Percentiles rank a stretch among this genome's conserved stretches.
These are phyloP conservation scores for Myotis myotis DNA, from an alignment of 2,797 vertebrate genomes.

Conservation along the genomic window DNA sequence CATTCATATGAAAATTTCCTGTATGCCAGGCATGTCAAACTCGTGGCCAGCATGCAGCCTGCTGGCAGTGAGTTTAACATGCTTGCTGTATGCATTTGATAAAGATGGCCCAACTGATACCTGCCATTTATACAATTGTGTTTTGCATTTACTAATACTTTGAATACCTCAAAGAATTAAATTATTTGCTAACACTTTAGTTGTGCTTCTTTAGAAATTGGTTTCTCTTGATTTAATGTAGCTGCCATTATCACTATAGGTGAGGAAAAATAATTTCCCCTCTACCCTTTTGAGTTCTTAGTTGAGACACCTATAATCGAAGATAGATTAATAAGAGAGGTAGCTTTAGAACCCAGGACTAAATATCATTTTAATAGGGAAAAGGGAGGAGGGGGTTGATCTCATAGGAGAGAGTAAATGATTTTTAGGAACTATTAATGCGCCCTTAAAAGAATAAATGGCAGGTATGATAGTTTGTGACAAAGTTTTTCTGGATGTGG, in stretches of 20 bases:
- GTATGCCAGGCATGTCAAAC: background rate
- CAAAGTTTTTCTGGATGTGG: background rate
- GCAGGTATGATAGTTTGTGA: background rate
- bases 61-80: too few species aligned
- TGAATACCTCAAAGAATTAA: conserved; percentile 14
- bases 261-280: background rate
- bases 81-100: background rate
- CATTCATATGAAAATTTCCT: background rate
- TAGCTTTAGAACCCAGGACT: background rate
- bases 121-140: background rate
- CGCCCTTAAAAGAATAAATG: background rate
- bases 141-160: conserved; percentile 17
- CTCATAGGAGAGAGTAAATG: background rate
- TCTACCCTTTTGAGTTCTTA: background rate
- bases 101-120: conserved; percentile 10
- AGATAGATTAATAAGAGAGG: background rate
- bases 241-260: background rate
- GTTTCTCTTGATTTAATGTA: background rate
- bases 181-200: background rate
- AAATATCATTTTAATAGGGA: background rate
- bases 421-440: background rate
- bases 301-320: background rate
- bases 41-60: too few species aligned
- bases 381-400: background rate
- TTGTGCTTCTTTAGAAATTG: conserved; percentile 32